Conservation (phyloP, 2,888 invertebrate species). For the Cheiracanthium punctorium region DNA sequence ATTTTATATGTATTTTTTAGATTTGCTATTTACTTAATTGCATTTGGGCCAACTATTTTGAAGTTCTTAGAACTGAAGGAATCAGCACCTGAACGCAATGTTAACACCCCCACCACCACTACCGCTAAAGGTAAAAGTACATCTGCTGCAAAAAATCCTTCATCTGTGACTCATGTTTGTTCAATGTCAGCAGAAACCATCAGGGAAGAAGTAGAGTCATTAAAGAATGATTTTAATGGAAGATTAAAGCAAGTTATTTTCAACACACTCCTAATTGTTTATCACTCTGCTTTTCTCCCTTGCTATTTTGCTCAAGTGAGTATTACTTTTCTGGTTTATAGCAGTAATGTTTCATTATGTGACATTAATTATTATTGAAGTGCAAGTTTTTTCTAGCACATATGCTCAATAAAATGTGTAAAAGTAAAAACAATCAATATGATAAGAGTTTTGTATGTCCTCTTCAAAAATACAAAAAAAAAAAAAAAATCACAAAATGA, state of each 20-base stretch:
- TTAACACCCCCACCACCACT: slow-evolving; percentile 7
- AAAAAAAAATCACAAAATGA: too few species aligned
- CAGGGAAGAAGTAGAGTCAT: slow-evolving; percentile 88
- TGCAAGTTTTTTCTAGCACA: too few species aligned
- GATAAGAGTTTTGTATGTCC: too few species aligned
- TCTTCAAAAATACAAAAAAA: too few species aligned
- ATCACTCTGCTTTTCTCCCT: slow-evolving; percentile 91
- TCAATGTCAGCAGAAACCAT: slow-evolving; percentile 77
- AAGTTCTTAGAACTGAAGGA: slow-evolving; percentile 83
- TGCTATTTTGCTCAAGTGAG: slow-evolving; percentile 90
- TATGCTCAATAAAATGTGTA: too few species aligned
- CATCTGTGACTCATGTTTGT: slow-evolving; percentile 75
- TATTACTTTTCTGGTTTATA: neutral
- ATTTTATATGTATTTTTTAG: slow-evolving; percentile 1
- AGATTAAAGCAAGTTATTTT: slow-evolving; percentile 92
- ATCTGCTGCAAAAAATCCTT: slow-evolving; percentile 13
- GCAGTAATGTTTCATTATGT: too few species aligned
- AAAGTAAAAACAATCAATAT: too few species aligned
- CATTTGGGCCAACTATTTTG: slow-evolving; percentile 86
- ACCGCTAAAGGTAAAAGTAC: slow-evolving; percentile 9
- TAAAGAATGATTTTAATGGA: slow-evolving; percentile 91
- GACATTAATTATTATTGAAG: too few species aligned
- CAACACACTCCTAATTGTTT: slow-evolving; percentile 88
- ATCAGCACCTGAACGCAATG: slow-evolving; percentile 4
- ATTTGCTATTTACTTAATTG: slow-evolving; percentile 82